These are phyloP conservation scores for Todiramphus saurophagus DNA, from an alignment of 2,113 vertebrate genomes.

Conservation along the genomic window DNA sequence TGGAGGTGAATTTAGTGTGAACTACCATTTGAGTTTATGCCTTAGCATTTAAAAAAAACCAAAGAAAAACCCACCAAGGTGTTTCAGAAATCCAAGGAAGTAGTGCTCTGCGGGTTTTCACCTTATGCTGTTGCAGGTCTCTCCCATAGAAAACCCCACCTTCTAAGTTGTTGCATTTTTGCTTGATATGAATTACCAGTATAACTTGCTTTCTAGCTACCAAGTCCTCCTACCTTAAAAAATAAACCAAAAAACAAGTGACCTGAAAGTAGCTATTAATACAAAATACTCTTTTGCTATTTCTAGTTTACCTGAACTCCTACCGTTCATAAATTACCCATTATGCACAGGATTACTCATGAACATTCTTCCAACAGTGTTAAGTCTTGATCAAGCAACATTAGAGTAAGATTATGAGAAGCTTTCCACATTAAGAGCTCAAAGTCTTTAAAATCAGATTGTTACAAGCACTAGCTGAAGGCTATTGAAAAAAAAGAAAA, in stretches of 20 bases:
- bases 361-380: not conserved
- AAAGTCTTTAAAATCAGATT: constrained; percentile 20
- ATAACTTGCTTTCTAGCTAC: not conserved
- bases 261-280: not conserved
- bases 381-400: constrained; percentile 18
- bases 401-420: constrained; percentile 20
- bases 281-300: not conserved
- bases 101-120: not conserved
- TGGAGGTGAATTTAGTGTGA: not conserved
- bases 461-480: not conserved
- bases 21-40: not conserved
- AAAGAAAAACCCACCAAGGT: not conserved
- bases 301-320: not conserved
- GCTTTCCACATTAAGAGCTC: constrained; percentile 15
- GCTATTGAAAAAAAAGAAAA: not conserved
- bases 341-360: not conserved
- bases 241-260: not conserved
- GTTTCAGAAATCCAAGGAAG: not conserved
- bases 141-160: not conserved
- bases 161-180: not conserved
- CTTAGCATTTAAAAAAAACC: not conserved
- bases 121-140: not conserved
- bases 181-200: not conserved
- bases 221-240: not conserved
- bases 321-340: not conserved